Evolutionary conservation across 2,888 invertebrate species (phyloP), one percentile per base, ranked within the genome.

Genomic region (Tenthredo amoena): DNA sequence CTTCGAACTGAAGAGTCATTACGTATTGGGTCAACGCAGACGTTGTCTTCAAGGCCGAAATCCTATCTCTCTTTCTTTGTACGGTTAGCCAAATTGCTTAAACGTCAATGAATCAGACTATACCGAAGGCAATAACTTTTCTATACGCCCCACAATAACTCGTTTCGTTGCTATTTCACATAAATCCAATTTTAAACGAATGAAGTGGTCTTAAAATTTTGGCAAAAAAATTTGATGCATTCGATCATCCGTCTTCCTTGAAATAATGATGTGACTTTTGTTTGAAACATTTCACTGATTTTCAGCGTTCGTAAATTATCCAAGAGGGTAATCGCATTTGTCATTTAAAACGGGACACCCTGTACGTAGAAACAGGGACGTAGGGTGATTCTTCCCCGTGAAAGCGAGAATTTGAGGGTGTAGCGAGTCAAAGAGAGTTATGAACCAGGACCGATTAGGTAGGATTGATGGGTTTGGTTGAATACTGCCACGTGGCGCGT

Each of bases 391-490:
- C 50, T 34, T 68, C 31, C 9, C 47, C 68, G 43, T 83, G 47
- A 83, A 65, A 83, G 83, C 81, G 81, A 81, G 81, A 81, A 83
- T 83, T 83, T 71, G 50, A 40, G 83, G 83, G 83, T 65, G 83
- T 68, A 58, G 65, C 31, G 40, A 83, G 83, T 83, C 71, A 65
- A 47, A 71, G 71, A 83, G 83, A 83, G 71, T 83, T 83, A 83
- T 83, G 83, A 50, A 83, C 71, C 83, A 71, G 71, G 83, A 50
- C 68, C 68, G 83, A 83, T 83, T 83, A 83, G 83, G 71, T 34
- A 21, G 68, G 83, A 83, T 83, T 68, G 83, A 83, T 83, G 83
- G 40, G 71, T 47, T 68, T 83, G 2, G 47, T 31, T 47, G 83
- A 71, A 71, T 58, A 31, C 43, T 47, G 83, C 83, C 71, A 83